Evolutionary conservation across 2,113 vertebrate genomes (phyloP), one percentile per base, ranked within the genome.

Genomic region (Tichodroma muraria): DNA sequence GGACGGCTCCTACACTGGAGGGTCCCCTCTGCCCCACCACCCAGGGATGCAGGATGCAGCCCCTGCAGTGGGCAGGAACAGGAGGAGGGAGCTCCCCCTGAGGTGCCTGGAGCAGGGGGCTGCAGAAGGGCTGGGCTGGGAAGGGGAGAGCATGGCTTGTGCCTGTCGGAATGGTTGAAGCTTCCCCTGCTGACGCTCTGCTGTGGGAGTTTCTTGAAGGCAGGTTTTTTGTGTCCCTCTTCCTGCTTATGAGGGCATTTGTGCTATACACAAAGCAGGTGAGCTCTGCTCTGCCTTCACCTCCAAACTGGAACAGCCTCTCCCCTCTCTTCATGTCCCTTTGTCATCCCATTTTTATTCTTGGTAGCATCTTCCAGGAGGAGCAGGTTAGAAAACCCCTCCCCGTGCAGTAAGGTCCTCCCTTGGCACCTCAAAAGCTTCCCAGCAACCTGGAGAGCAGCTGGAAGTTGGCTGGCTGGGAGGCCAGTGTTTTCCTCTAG

Each of bases 1-100:
- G 82, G 45, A 6, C 0, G 1, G 38, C 20, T 45, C 22, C 71
- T 53, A 42, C 35, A 0, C 30, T 4, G 1, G 8, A 0, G 4
- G 40, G 25, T 47, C 11, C 47, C 33, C 21, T 47, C 42, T 68
- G 38, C 35, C 45, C 53, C 44, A 13, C 1, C 24, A 14, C 49
- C 59, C 28, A 2, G 0, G 1, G 69, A 9, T 8, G 63, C 49
- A 24, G 80, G 54, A 50, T 30, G 38, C 1, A 15, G 52, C 66
- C 45, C 40, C 63, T 65, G 54, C 7, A 8, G 15, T 17, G 33
- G 8, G 24, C 8, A 6, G 50, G 4, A 40, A 21, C 0, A 5
- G 47, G 15, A 59, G 18, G 31, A 69, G 25, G 59, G n/a, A 38
- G 25, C 57, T 85, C 0, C 0, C 38, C 27, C 13, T 2, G 15